Evolutionary conservation across 2,888 invertebrate genomes (phyloP).

Genomic region (Drepana falcataria): DNA sequence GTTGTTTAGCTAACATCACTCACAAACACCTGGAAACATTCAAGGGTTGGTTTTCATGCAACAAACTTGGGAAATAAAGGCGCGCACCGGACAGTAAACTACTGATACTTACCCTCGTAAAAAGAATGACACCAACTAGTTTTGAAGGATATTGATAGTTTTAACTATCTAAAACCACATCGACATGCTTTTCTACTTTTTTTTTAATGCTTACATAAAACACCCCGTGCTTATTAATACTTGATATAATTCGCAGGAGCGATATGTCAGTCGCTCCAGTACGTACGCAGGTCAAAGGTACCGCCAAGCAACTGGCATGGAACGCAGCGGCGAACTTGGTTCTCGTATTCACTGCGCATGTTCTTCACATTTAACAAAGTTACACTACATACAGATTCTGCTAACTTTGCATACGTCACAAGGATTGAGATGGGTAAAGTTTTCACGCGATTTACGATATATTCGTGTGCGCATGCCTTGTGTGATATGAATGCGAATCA

Average conservation of each 20-base stretch:
- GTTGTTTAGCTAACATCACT: background rate
- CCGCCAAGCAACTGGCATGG: constrained; percentile 49
- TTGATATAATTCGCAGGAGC: constrained; percentile 41
- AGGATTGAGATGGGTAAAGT: background rate
- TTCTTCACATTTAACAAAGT: constrained; percentile 14
- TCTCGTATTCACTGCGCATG: constrained; percentile 33
- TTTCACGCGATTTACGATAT: background rate
- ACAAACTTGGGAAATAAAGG: constrained; percentile 20
- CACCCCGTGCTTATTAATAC: constrained; percentile 49
- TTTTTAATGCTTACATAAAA: constrained; percentile 69
- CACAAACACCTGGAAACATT: background rate
- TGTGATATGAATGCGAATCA: too few relatives aligned
- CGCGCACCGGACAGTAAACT: constrained; percentile 27
- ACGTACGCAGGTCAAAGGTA: constrained; percentile 42
- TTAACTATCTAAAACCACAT: constrained; percentile 62
- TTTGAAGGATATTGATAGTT: constrained; percentile 36
- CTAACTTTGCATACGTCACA: constrained; percentile 10
- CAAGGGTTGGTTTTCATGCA: constrained; percentile 29
- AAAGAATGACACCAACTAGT: constrained; percentile 56
- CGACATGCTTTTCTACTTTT: constrained; percentile 62
- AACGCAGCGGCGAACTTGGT: constrained; percentile 20
- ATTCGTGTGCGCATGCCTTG: background rate
- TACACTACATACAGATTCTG: constrained; percentile 11
- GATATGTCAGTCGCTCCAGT: constrained; percentile 23
- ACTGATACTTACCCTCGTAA: constrained; percentile 63